These are phyloP conservation scores for Pterocles burchelli DNA, from an alignment of 2,113 vertebrate genomes.

Conservation along the genomic window DNA sequence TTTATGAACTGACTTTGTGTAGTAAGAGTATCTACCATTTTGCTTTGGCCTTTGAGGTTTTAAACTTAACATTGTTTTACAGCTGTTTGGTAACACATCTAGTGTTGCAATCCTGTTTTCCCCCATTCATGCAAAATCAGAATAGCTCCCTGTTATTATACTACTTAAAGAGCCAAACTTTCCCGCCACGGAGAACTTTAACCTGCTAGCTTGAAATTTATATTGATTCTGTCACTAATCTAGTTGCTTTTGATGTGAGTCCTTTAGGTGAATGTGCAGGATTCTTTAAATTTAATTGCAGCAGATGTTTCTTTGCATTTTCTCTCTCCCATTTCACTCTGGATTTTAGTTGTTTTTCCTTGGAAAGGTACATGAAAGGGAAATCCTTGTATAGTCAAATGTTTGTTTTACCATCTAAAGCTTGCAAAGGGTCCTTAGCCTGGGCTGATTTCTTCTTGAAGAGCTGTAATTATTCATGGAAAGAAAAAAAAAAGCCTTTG, in stretches of 20 bases:
- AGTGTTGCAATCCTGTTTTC: not conserved
- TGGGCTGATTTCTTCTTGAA: slow-evolving; percentile 64
- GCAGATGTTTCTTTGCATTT: slow-evolving; percentile 61
- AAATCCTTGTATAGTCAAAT: slow-evolving; percentile 73
- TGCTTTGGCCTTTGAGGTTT: not conserved
- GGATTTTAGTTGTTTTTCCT: slow-evolving; percentile 53
- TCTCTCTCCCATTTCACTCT: slow-evolving; percentile 42
- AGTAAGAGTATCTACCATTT: not conserved
- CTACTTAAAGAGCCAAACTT: not conserved
- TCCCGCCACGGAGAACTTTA: not conserved
- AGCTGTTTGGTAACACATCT: not conserved
- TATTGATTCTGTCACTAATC: not conserved
- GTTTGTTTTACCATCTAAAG: slow-evolving; percentile 70
- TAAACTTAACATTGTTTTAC: not conserved
- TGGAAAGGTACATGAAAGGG: slow-evolving; percentile 72
- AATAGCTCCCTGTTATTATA: not conserved
- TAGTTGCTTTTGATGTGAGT: not conserved
- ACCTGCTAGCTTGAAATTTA: slow-evolving; percentile 2
- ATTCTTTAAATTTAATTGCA: slow-evolving; percentile 56
- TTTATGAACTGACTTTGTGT: not conserved
- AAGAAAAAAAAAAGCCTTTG: slow-evolving; percentile 63
- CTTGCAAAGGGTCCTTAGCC: slow-evolving; percentile 51
- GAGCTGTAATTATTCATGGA: slow-evolving; percentile 73
- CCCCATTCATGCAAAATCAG: not conserved
- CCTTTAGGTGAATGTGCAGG: slow-evolving; percentile 9